phyloP scores from a whole-genome alignment of 2,797 vertebrate genomes.

The Sparidentex hasta region DNA sequence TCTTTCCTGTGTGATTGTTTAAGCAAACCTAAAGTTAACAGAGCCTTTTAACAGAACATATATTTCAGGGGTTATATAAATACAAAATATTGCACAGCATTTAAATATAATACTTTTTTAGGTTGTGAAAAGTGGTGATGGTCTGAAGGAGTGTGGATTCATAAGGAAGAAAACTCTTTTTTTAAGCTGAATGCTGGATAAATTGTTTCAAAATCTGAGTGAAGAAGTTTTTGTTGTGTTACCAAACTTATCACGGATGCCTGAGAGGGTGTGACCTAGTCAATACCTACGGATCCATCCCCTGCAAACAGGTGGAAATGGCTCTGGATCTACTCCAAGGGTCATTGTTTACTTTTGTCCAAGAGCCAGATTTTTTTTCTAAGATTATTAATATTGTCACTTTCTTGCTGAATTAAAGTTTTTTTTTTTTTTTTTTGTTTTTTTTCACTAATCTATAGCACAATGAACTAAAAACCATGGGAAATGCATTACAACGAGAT shows the following conservation, averaged over 20 bases:
- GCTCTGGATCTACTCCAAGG: too few species aligned
- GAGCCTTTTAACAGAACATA: not conserved
- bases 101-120: not conserved
- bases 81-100: not conserved
- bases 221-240: too few species aligned
- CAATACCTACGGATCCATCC: not conserved
- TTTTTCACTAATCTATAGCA: too few species aligned
- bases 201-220: too few species aligned
- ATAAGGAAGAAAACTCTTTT: not conserved
- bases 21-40: not conserved
- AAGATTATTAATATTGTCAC: too few species aligned
- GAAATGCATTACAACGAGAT: too few species aligned
- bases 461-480: too few species aligned
- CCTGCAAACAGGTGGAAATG: not conserved
- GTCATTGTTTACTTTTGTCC: too few species aligned
- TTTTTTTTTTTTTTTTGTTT: too few species aligned
- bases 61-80: not conserved
- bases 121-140: not conserved
- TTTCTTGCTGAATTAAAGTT: too few species aligned
- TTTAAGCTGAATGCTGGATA: not conserved
- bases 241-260: not conserved
- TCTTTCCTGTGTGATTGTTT: conserved; percentile 17
- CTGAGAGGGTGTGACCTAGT: not conserved
- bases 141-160: not conserved
- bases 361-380: too few species aligned